Evolutionary conservation across 2,113 vertebrate species (phyloP).

Genomic region (Lampris incognitus): DNA sequence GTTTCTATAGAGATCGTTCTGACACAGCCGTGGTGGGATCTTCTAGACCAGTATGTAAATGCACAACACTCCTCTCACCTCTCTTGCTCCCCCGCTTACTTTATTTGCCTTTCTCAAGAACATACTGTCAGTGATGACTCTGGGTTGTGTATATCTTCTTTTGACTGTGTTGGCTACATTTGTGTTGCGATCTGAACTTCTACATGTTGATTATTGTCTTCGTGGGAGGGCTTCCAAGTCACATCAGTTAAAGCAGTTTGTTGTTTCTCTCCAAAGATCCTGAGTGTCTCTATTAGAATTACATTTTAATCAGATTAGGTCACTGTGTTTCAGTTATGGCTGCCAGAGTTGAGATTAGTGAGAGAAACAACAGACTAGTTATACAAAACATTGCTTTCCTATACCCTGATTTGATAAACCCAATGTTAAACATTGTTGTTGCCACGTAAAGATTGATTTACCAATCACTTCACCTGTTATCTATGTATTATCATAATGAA

Average conservation of each 20-base stretch:
- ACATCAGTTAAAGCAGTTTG: slow-evolving; percentile 39
- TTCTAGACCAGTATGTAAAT: slow-evolving; percentile 99
- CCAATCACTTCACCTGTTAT: slow-evolving; percentile 58
- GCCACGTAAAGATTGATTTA: slow-evolving; percentile 43
- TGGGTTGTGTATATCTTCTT: slow-evolving; percentile 65
- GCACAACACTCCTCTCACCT: slow-evolving; percentile 75
- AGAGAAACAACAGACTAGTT: slow-evolving; percentile 63
- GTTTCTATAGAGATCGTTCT: slow-evolving; percentile 92
- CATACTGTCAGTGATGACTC: slow-evolving; percentile 68
- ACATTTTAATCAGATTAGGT: slow-evolving; percentile 24
- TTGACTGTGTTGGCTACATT: slow-evolving; percentile 74
- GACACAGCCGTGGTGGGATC: slow-evolving; percentile 94
- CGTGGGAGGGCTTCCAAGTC: slow-evolving; percentile 49
- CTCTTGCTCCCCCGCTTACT: slow-evolving; percentile 67
- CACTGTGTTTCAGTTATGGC: slow-evolving; percentile 4
- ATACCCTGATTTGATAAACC: slow-evolving; percentile 51
- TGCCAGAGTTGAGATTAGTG: slow-evolving; percentile 29
- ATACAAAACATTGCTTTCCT: slow-evolving; percentile 39
- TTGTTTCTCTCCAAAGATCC: slow-evolving; percentile 58
- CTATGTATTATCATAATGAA: slow-evolving; percentile 78
- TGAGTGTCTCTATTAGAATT: slow-evolving; percentile 29
- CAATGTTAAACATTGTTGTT: slow-evolving; percentile 63
- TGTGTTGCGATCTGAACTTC: slow-evolving; percentile 66
- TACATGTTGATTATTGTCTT: slow-evolving; percentile 69
- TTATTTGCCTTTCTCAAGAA: slow-evolving; percentile 70